A percentile compares a stretch with the other conserved stretches of the same genome.
These are phyloP conservation scores for Pseudorectes ferrugineus DNA, from an alignment of 2,113 vertebrate genomes.

Conservation along the genomic window DNA sequence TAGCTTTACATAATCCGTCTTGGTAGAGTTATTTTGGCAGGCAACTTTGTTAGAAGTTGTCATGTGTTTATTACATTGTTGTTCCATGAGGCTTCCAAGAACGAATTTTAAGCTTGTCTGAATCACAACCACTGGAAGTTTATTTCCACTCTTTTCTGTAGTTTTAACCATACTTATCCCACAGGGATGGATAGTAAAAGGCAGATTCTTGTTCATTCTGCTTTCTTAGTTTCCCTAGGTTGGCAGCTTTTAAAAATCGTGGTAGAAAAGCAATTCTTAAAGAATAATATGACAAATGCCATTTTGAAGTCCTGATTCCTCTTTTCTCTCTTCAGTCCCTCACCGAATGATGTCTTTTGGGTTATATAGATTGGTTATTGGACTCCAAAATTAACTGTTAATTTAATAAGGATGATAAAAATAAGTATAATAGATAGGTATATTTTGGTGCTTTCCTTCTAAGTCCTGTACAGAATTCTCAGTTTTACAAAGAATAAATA, in stretches of 20 bases:
- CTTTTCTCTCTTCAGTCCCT: background rate
- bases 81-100: slow-evolving; percentile 29
- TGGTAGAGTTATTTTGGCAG: slow-evolving; percentile 24
- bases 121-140: slow-evolving; percentile 37
- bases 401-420: background rate
- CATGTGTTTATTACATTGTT: background rate
- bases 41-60: slow-evolving; percentile 11
- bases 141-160: slow-evolving; percentile 28
- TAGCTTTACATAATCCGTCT: background rate
- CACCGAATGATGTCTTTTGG: background rate
- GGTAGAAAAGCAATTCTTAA: background rate
- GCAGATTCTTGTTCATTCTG: slow-evolving; percentile 20
- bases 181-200: background rate
- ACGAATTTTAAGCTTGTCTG: slow-evolving; percentile 32
- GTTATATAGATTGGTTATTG: background rate
- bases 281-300: background rate
- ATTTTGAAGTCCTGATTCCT: background rate
- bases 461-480: background rate
- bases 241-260: background rate
- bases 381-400: background rate
- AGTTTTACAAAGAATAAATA: background rate
- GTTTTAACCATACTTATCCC: slow-evolving; percentile 41
- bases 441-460: background rate
- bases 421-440: background rate
- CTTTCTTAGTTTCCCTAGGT: background rate